A percentile compares a stretch with the other conserved stretches of the same genome.
Evolutionary conservation across 1,140 invertebrate species (phyloP).

Genomic region (Leguminivora glycinivorella): DNA sequence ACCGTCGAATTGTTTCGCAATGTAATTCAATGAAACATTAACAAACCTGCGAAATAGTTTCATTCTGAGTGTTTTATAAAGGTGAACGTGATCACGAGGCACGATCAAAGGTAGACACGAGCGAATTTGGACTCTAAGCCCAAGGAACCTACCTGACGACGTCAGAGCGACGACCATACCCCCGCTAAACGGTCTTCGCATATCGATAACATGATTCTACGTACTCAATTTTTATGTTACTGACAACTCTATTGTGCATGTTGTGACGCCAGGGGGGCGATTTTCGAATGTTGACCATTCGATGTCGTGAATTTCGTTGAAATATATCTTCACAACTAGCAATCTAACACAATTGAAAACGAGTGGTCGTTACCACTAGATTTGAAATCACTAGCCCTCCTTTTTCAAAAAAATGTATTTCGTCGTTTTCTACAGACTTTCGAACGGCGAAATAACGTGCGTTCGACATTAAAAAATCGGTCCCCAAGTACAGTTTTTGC

Average conservation of each 20-base stretch:
- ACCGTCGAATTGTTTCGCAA: neutral
- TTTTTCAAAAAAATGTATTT: too few relatives aligned
- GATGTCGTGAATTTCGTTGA: too few relatives aligned
- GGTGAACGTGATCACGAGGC: conserved; percentile 13
- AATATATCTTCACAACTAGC: too few relatives aligned
- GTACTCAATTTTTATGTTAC: neutral
- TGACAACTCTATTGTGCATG: conserved; percentile 1
- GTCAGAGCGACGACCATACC: neutral
- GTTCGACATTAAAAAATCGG: too few relatives aligned
- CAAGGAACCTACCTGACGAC: neutral
- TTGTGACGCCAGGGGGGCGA: neutral
- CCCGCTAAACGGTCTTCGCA: neutral
- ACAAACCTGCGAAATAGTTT: neutral
- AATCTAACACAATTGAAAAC: too few relatives aligned
- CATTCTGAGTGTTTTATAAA: neutral
- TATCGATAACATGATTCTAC: conserved; percentile 4
- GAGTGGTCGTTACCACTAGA: too few relatives aligned
- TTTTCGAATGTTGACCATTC: neutral
- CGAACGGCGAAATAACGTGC: too few relatives aligned
- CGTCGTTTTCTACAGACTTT: too few relatives aligned
- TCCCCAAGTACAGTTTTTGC: neutral
- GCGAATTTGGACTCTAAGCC: neutral
- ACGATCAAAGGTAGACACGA: neutral
- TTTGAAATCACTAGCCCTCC: too few relatives aligned
- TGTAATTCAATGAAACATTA: conserved; percentile 1